These are phyloP conservation scores for Phortica variegata DNA, from an alignment of 1,140 invertebrate species.

Conservation along the genomic window DNA sequence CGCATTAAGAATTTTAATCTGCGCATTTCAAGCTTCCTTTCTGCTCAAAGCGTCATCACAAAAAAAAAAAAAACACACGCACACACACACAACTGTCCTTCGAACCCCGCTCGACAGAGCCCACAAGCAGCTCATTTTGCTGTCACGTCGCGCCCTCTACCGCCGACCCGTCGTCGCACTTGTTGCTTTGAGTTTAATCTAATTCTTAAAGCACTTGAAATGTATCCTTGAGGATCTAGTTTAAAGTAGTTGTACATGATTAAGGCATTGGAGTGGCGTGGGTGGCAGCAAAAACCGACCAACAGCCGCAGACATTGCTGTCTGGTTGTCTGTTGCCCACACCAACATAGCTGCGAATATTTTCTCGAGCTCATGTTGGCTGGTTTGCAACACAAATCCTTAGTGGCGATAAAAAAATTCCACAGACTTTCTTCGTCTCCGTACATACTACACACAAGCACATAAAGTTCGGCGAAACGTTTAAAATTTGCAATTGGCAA, in stretches of 20 bases:
- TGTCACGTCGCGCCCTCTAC: too few species aligned
- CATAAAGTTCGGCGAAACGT: slow-evolving; percentile 25
- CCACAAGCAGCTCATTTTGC: too few species aligned
- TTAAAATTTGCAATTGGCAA: slow-evolving; percentile 19
- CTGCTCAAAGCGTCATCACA: slow-evolving; percentile 21
- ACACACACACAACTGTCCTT: too few species aligned
- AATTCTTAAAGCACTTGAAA: slow-evolving; percentile 30
- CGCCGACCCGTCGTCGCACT: slow-evolving; percentile 6
- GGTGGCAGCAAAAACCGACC: too few species aligned
- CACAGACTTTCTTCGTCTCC: slow-evolving; percentile 23
- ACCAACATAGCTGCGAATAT: slow-evolving; percentile 4
- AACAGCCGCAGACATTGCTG: too few species aligned
- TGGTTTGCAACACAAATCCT: slow-evolving; percentile 29
- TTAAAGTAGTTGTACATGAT: too few species aligned
- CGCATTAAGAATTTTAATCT: slow-evolving; percentile 31
- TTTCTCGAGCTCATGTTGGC: slow-evolving; percentile 4
- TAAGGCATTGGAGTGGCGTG: too few species aligned
- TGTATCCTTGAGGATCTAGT: too few species aligned
- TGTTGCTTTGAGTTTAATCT: slow-evolving; percentile 28
- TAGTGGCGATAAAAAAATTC: slow-evolving; percentile 38
- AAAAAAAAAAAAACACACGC: slow-evolving; percentile 14
- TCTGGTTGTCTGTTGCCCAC: slow-evolving; percentile 12
- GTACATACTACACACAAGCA: too few species aligned
- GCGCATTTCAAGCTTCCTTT: slow-evolving; percentile 42
- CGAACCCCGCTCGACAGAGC: too few species aligned